Conservation (phyloP, 2,113 vertebrate genomes). For the Chloropsis cyanopogon region DNA sequence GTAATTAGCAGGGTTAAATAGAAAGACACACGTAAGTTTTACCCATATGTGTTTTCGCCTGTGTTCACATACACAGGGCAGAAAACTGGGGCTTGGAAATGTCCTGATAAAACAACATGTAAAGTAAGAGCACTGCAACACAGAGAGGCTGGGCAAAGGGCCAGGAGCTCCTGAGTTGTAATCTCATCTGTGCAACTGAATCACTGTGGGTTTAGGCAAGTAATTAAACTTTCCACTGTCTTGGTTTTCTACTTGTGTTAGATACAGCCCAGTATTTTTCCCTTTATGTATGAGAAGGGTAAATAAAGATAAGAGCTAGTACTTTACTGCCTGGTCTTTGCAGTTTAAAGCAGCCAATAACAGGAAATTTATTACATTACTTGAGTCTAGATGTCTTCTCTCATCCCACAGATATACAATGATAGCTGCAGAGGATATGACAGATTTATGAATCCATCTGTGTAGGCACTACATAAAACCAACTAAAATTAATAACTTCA, state of each 20-base stretch:
- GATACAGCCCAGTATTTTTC: neutral
- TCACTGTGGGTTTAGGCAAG: slow-evolving; percentile 24
- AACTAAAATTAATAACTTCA: neutral
- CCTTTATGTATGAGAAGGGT: neutral
- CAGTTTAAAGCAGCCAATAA: neutral
- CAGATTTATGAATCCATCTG: neutral
- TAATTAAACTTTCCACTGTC: slow-evolving; percentile 55
- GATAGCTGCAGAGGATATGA: neutral
- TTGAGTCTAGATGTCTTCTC: neutral
- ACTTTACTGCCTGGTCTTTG: neutral
- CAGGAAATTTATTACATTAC: neutral
- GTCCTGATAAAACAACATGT: neutral
- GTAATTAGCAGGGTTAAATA: neutral
- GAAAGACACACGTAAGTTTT: neutral
- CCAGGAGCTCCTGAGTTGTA: slow-evolving; percentile 22
- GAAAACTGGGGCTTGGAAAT: neutral
- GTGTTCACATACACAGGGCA: neutral
- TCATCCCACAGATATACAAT: neutral
- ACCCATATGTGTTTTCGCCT: neutral
- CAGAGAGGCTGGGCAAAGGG: neutral
- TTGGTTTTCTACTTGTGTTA: slow-evolving; percentile 26
- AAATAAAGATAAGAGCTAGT: neutral
- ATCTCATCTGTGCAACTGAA: slow-evolving; percentile 48
- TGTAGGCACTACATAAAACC: neutral
- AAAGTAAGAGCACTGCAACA: neutral